Evolutionary conservation across 2,113 vertebrate genomes (phyloP).

Genomic region (Setophaga coronata): DNA sequence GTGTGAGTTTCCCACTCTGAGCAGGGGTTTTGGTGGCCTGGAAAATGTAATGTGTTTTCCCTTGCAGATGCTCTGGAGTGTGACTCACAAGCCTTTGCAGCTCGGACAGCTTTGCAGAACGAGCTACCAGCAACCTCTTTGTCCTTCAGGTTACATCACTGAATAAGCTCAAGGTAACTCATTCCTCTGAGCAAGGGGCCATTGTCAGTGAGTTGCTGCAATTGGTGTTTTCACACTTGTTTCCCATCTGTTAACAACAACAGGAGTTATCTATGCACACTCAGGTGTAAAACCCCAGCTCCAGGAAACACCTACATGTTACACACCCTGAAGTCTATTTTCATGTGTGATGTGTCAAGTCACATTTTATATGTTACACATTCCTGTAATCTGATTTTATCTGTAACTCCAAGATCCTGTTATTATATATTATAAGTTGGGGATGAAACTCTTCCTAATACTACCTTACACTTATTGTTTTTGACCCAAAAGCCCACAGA

Average conservation of each 20-base stretch:
- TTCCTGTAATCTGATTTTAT: not conserved
- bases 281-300: not conserved
- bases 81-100: conserved; percentile 36
- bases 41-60: conserved; percentile 22
- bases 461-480: conserved; percentile 27
- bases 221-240: not conserved
- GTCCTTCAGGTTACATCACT: not conserved
- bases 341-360: not conserved
- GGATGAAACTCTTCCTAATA: conserved; percentile 25
- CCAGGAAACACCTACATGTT: not conserved
- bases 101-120: not conserved
- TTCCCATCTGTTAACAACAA: not conserved
- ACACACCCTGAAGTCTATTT: not conserved
- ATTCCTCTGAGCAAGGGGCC: not conserved
- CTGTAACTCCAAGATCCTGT: not conserved
- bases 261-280: not conserved
- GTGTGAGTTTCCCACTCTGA: not conserved
- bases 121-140: not conserved
- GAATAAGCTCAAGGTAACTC: not conserved
- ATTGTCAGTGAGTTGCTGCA: not conserved
- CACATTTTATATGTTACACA: not conserved
- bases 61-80: conserved; percentile 29
- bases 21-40: conserved; percentile 27
- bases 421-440: conserved; percentile 21
- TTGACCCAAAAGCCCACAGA: conserved; percentile 34